Base-by-base conservation (phyloP, 2,113 vertebrate genomes). In the Hymenochirus boettgeri region DNA sequence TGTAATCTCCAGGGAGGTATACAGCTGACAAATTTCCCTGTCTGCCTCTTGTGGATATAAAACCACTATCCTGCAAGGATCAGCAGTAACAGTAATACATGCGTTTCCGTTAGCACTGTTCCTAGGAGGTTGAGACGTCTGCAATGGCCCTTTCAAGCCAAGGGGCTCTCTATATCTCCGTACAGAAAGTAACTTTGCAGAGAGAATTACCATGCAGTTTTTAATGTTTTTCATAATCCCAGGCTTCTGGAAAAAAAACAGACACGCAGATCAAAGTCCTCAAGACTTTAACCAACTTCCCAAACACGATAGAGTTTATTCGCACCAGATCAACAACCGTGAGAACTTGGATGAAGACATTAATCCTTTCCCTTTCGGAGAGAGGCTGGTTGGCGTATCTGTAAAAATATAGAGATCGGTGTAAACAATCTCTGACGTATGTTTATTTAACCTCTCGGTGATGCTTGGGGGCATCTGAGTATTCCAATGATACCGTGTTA, bases 231-330 rank as follows among this genome's bases (percentile, higher is more conserved):
- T 77, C 17, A 72, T 80, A 83, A 85, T 82, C 83, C 82, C 72
- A 76, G 75, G 75, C 79, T 84, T 83, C 81, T 74, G 72, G 74
- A 77, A 70, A 23, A 81, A 81, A 77, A 72, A 74, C 19, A 76
- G 74, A n/a, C 85, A 83, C 83, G 88, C 84, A 88, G 86, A 88
- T 82, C n/a, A n/a, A n/a, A n/a, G n/a, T n/a, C n/a, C n/a, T n/a
- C n/a, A n/a, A n/a, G n/a, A n/a, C n/a, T n/a, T 71, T 33, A 22
- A 61, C 4, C 8, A 23, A 73, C 78, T 75, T 72, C 74, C 79
- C 12, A 71, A n/a, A n/a, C n/a, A n/a, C n/a, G n/a, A n/a, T n/a
- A n/a, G n/a, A n/a, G n/a, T 24, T 52, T 25, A 24, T 24, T 51
- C 37, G 50, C 52, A 37, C 15, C 29, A 26, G 18, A 46, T 37